Evolutionary conservation across 2,888 invertebrate species (phyloP).

Genomic region (Polydesmus complanatus): DNA sequence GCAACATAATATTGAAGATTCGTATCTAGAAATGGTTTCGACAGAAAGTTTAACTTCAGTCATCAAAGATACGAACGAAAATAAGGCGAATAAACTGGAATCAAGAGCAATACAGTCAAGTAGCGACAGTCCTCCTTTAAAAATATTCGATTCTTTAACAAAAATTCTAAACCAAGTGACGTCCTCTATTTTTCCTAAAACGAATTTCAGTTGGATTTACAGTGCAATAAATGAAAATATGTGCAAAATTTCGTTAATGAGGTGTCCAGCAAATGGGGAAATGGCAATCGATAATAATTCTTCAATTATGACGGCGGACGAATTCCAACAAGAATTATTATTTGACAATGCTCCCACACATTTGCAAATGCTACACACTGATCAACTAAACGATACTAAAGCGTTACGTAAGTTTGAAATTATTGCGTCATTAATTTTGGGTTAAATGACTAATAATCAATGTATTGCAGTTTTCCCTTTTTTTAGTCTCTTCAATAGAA

Average conservation of each 20-base stretch:
- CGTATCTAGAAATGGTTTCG: no score
- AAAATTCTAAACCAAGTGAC: neutral
- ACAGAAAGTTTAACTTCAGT: no score
- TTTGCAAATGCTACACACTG: neutral
- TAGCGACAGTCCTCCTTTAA: no score
- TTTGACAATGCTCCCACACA: neutral
- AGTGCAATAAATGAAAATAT: neutral
- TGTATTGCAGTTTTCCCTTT: neutral
- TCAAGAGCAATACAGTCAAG: no score
- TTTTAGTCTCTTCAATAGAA: neutral
- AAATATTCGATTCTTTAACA: no score
- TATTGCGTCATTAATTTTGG: no score
- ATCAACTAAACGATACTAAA: neutral
- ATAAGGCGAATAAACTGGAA: no score
- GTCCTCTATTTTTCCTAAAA: neutral
- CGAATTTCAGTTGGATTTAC: neutral
- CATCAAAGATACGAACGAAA: no score
- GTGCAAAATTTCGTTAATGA: no score
- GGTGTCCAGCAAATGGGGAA: no score
- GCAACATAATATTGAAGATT: no score
- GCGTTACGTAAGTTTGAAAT: neutral
- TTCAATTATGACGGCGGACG: neutral
- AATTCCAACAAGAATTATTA: neutral
- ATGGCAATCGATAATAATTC: neutral
- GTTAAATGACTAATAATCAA: neutral